Base-by-base conservation (phyloP, 2,888 invertebrate genomes). In the Dromius quadrimaculatus region DNA sequence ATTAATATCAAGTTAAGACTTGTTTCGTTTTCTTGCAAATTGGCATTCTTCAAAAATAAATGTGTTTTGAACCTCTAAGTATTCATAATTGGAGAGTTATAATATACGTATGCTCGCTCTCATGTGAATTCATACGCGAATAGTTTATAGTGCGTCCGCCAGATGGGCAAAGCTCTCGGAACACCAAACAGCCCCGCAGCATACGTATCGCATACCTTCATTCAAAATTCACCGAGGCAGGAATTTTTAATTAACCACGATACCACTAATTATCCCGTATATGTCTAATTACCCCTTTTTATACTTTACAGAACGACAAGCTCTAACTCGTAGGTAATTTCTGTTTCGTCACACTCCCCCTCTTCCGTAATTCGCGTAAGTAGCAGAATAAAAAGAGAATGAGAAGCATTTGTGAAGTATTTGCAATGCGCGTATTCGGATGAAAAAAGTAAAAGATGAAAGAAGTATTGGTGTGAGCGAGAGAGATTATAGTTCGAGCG, bases 151-250 rank as follows among this genome's bases (percentile, higher is more conserved):
- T 76, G 74, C 74, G 73, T 72, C 77, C 79, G 77, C 77, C 61
- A 76, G 79, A 76, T 78, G 80, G 79, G 74, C 75, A 76, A 75
- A 79, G 76, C 72, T 74, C 74, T 77, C 77, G 79, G 80, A 76
- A 74, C 41, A 62, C n/a, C n/a, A n/a, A n/a, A n/a, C 8, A 11
- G 47, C 22, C 19, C 47, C 19, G 22, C 17, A 45, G 19, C 20
- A 47, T 0, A 2, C 5, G n/a, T 22, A 28, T n/a, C 28, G 28
- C 9, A 41, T 20, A 36, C 17, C 62, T 50, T 28, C 54, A 34
- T 20, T 43, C 57, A 50, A 70, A 36, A 34, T 45, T 43, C 47
- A 66, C n/a, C 62, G 28, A 22, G 50, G 71, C 71, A 71, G 19
- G 66, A 41, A 66, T 61, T 72, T 72, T 77, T 78, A 77, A 78